A percentile compares a stretch with the other conserved stretches of the same genome.
Conservation (phyloP, 2,113 vertebrate genomes). For the Mesocricetus auratus region DNA sequence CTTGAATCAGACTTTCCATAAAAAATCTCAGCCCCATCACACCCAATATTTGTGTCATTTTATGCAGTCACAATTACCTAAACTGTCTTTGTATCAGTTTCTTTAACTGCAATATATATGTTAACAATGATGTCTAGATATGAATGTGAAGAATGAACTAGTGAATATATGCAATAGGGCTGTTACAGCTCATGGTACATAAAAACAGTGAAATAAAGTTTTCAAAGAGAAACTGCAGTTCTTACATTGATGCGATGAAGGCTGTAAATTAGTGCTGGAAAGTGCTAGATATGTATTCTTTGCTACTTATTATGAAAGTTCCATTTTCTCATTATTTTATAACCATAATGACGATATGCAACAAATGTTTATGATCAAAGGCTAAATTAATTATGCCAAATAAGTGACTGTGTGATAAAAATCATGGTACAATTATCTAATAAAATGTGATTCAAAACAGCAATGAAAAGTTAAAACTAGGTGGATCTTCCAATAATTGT, state of each 20-base stretch:
- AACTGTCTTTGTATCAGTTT: not conserved
- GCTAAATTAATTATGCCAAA: not conserved
- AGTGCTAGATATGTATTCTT: not conserved
- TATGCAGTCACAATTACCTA: not conserved
- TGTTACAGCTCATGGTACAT: not conserved
- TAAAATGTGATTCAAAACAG: not conserved
- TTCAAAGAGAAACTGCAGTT: not conserved
- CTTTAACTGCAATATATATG: not conserved
- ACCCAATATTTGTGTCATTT: not conserved
- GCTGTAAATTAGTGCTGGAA: not conserved
- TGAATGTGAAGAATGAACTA: not conserved
- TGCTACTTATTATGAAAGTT: not conserved
- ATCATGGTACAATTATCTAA: not conserved
- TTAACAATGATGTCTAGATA: not conserved
- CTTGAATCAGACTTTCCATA: not conserved
- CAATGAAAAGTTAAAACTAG: not conserved
- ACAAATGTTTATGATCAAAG: constrained; percentile 20
- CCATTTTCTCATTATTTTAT: not conserved
- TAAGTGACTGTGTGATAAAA: not conserved
- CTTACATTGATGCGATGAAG: not conserved
- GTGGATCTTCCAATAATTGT: not conserved
- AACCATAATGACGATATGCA: not conserved
- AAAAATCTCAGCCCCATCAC: not conserved
- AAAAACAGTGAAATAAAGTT: not conserved
- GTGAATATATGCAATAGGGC: not conserved